These are phyloP conservation scores for Spongilla lacustris DNA, from an alignment of 37 sponge, comb jelly and placozoan genomes.

Conservation along the genomic window DNA sequence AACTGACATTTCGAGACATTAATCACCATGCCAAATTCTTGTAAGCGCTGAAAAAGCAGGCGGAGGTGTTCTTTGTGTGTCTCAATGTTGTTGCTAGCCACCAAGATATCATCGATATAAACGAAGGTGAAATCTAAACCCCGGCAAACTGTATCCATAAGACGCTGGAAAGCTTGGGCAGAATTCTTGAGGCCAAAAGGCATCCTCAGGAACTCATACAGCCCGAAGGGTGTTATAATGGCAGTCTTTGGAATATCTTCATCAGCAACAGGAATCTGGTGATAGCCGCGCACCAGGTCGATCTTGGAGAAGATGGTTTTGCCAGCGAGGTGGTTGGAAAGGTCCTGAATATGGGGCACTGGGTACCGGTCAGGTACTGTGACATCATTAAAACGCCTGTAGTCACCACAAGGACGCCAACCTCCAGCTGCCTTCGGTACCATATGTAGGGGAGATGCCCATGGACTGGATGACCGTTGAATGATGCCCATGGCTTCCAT, in stretches of 20 bases:
- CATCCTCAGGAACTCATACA: conserved; percentile 23
- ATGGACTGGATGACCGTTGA: conserved; percentile 27
- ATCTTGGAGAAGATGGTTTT: conserved; percentile 14
- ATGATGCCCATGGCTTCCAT: conserved; percentile 51
- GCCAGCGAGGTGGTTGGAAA: conserved; percentile 18
- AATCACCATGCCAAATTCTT: conserved; percentile 37
- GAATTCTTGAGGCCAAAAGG: conserved; percentile 47
- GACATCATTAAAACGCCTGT: conserved; percentile 14
- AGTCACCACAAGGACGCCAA: conserved; percentile 65
- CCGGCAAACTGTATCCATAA: conserved; percentile 55
- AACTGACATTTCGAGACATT: conserved; percentile 37
- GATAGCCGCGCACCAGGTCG: conserved; percentile 28
- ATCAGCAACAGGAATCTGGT: conserved; percentile 43
- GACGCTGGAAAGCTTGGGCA: conserved; percentile 53
- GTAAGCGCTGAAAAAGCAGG: conserved; percentile 29
- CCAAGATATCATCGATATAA: conserved; percentile 50
- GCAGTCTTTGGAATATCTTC: conserved; percentile 37
- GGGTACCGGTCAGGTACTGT: conserved; percentile 45
- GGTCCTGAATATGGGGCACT: conserved; percentile 29
- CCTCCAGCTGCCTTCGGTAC: conserved; percentile 54
- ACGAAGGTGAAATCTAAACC: conserved; percentile 32
- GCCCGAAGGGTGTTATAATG: conserved; percentile 9
- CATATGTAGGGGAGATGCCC: conserved; percentile 59
- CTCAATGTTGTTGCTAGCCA: conserved; percentile 28
- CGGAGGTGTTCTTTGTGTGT: conserved; percentile 32